phyloP scores from a whole-genome alignment of 2,797 vertebrate species.

The Acropternis orthonyx region DNA sequence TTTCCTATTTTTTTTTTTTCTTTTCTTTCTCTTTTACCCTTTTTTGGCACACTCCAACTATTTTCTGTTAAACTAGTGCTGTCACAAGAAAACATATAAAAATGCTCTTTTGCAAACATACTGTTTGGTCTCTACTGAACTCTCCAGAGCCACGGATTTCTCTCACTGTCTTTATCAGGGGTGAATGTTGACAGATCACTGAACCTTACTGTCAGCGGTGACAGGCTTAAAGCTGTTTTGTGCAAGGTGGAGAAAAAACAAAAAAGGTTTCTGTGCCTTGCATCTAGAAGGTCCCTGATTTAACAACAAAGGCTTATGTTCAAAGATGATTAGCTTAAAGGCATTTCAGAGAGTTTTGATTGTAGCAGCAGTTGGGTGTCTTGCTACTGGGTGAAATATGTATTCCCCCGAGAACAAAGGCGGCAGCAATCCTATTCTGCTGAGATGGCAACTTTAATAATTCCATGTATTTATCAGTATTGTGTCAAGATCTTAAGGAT shows the following conservation, averaged over 20 bases:
- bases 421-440: slow-evolving; percentile 71
- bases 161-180: slow-evolving; percentile 90
- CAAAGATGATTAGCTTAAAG: slow-evolving; percentile 82
- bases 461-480: slow-evolving; percentile 80
- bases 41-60: slow-evolving; percentile 84
- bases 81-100: slow-evolving; percentile 91
- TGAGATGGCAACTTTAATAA: slow-evolving; percentile 82
- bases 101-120: slow-evolving; percentile 86
- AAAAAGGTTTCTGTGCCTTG: slow-evolving; percentile 71
- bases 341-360: slow-evolving; percentile 78
- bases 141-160: slow-evolving; percentile 84
- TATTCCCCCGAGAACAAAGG: slow-evolving; percentile 80
- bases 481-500: slow-evolving; percentile 78
- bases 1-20: slow-evolving; percentile 30
- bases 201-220: slow-evolving; percentile 87
- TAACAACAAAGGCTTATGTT: slow-evolving; percentile 79
- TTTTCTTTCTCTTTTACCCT: slow-evolving; percentile 38
- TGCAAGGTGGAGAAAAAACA: slow-evolving; percentile 76
- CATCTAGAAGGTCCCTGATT: slow-evolving; percentile 74
- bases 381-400: slow-evolving; percentile 79
- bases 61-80: slow-evolving; percentile 89
- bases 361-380: slow-evolving; percentile 75
- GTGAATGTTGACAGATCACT: slow-evolving; percentile 92
- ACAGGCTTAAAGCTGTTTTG: slow-evolving; percentile 85
- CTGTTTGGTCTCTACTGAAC: slow-evolving; percentile 79